Base-by-base conservation (phyloP, 2,113 vertebrate species). In the Leptobrachium leishanense region DNA sequence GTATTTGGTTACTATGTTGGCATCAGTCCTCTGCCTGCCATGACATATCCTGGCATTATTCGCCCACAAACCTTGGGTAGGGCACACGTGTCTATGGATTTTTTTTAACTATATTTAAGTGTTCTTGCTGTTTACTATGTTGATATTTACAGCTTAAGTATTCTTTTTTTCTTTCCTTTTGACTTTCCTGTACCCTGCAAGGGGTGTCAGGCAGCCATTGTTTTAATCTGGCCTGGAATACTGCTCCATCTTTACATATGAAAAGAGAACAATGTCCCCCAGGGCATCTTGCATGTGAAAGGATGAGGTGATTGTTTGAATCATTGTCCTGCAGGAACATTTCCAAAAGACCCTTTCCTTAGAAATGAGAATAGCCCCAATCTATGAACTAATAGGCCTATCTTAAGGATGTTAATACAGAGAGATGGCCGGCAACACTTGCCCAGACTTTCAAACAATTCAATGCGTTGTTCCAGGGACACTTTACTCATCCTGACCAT, bases 181-280 rank as follows among this genome's bases (percentile, higher is more conserved):
- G 20, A 31, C 20, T 31, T 31, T 31, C 20, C 20, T 31, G 20
- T 31, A 31, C 20, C 20, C 20, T 31, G 20, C 20, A 31, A 76
- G 50, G 44, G 39, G 66, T 68, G 66, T 46, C 6, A 69, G 13
- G 20, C 53, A 57, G 15, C 10, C 66, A 65, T 66, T 75, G 59
- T 77, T 43, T 13, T 15, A 39, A 7, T 57, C 40, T 39, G n/a
- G 50, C 75, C 46, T 69, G 31, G 8, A 68, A 42, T n/a, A 43
- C 15, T 68, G 41, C n/a, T 50, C 5, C 2, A 9, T 59, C 20
- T 69, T 77, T 31, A 77, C 75, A 77, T 69, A 69, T 77, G 75
- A 68, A 69, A 44, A 77, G 53, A 13, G 4, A 2, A 12, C 50
- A 43, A 53, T 68, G 13, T 44, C 4, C 67, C 65, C 54, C 68